Evolutionary conservation across 2,888 invertebrate species (phyloP), one percentile per base, ranked within the genome.

Genomic region (Ornithoptera priamus): DNA sequence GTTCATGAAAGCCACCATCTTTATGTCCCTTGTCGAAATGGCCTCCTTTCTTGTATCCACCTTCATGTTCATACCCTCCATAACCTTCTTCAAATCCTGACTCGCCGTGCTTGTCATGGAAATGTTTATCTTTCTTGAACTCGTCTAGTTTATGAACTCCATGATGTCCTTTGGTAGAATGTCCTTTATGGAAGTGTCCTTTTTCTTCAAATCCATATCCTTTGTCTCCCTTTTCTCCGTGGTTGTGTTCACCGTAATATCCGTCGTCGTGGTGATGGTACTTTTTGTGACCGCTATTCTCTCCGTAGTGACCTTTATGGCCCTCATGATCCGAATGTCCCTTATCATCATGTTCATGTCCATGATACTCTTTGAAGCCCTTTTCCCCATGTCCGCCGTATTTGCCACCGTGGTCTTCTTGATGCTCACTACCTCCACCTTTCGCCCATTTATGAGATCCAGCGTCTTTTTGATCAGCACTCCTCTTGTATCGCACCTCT

Each of bases 61-160:
- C 95, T 81, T 95, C 95, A 78, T 96, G 94, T 80, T 96, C 95
- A 84, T 95, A 94, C 59, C 94, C 95, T 65, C 96, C 97, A 80
- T 97, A 95, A 73, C 96, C 95, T 82, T 96, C 96, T 85, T 97
- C 96, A 76, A 96, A 96, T 1, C 96, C 97, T 69, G 95, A 95
- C 75, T 96, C 96, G 75, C 97, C 96, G 79, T 96, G 95, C 82
- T 97, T 97, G 78, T 97, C 97, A 83, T 95, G 97, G 94, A 96
- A 97, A 83, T 97, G 96, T 78, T 97, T 97, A 79, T 97, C 95
- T 84, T 97, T 97, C 83, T 97, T 96, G 88, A 94, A 96, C 85
- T 97, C 97, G 85, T 97, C 96, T 84, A 96, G 83, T 84, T 97
- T 97, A 89, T 97, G 96, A 5, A 97, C 93, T 76, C 97, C 95